These are phyloP conservation scores for Hemiscyllium ocellatum DNA, from an alignment of 2,113 vertebrate genomes.

Conservation along the genomic window DNA sequence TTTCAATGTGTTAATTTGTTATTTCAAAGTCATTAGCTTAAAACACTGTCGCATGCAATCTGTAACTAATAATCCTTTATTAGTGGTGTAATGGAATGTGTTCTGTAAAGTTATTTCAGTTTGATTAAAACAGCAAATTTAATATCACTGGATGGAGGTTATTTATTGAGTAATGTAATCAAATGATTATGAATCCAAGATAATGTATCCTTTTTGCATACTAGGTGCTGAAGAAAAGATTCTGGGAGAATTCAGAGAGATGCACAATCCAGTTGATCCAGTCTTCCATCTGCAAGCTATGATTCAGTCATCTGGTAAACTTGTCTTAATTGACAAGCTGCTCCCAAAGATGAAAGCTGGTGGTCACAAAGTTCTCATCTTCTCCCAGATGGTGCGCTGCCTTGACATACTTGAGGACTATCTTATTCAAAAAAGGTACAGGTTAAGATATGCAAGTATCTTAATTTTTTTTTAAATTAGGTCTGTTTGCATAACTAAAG, in stretches of 20 bases:
- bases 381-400: constrained; percentile 98
- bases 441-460: background rate
- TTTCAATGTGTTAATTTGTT: background rate
- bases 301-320: constrained; percentile 95
- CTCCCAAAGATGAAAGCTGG: constrained; percentile 98
- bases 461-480: background rate
- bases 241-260: constrained; percentile 90
- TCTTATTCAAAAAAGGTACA: constrained; percentile 93
- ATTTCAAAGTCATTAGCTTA: background rate
- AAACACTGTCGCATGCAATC: background rate
- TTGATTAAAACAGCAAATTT: background rate
- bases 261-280: constrained; percentile 69
- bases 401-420: constrained; percentile 98
- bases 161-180: background rate
- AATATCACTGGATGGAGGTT: background rate
- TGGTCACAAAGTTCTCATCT: constrained; percentile 95
- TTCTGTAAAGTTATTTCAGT: background rate
- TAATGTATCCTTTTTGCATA: background rate
- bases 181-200: background rate
- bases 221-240: constrained; percentile 97
- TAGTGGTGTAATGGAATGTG: too few species aligned
- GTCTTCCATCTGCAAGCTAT: constrained; percentile 97
- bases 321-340: constrained; percentile 95
- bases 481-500: background rate
- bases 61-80: background rate